phyloP scores from a whole-genome alignment of 2,888 invertebrate genomes.

The Silvanus unidentatus region DNA sequence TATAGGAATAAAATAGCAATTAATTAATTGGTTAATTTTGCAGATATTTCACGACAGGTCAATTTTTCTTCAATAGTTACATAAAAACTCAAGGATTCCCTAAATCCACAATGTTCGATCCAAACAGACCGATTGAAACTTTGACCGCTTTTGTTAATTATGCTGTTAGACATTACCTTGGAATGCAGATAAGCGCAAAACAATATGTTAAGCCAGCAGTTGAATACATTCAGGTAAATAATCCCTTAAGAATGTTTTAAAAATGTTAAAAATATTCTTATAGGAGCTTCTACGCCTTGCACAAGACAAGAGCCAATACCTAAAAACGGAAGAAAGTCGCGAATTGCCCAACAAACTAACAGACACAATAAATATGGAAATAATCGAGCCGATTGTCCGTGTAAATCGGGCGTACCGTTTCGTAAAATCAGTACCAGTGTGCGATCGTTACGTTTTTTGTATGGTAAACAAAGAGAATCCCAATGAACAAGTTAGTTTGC shows the following conservation, averaged over 20 bases:
- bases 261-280: slow-evolving; percentile 18
- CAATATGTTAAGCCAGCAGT: slow-evolving; percentile 72
- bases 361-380: slow-evolving; percentile 74
- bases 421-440: slow-evolving; percentile 61
- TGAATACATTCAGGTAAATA: slow-evolving; percentile 58
- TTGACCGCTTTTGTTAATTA: slow-evolving; percentile 64
- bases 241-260: neutral
- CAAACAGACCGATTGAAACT: slow-evolving; percentile 63
- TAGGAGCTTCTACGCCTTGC: slow-evolving; percentile 68
- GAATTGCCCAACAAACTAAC: slow-evolving; percentile 70
- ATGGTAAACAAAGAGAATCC: slow-evolving; percentile 64
- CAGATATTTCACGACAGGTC: slow-evolving; percentile 64
- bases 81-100: slow-evolving; percentile 71
- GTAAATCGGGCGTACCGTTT: slow-evolving; percentile 77
- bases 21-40: slow-evolving; percentile 22
- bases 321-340: slow-evolving; percentile 58
- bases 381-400: slow-evolving; percentile 76
- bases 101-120: slow-evolving; percentile 62
- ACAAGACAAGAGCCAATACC: slow-evolving; percentile 56
- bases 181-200: slow-evolving; percentile 64
- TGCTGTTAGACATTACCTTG: slow-evolving; percentile 62
- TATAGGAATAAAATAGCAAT: slow-evolving; percentile 10
- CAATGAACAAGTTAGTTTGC: slow-evolving; percentile 51
- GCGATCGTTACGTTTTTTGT: slow-evolving; percentile 75
- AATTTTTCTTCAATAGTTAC: slow-evolving; percentile 69